These are phyloP conservation scores for Apis florea DNA, from an alignment of 1,140 invertebrate species.

Conservation along the genomic window DNA sequence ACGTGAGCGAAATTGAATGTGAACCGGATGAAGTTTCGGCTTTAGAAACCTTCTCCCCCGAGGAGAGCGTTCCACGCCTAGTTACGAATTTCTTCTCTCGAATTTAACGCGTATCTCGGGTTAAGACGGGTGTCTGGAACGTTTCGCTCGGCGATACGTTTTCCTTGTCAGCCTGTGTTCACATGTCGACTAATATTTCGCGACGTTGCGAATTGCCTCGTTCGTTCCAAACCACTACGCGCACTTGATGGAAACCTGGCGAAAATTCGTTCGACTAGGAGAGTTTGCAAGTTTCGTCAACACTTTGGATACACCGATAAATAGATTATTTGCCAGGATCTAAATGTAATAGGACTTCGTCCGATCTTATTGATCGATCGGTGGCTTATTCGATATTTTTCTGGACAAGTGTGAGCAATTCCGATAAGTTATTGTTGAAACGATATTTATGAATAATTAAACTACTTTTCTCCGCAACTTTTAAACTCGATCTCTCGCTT, in stretches of 20 bases:
- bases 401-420: too few relatives aligned
- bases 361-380: too few relatives aligned
- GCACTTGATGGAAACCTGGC: too few relatives aligned
- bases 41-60: background rate
- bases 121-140: background rate
- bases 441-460: too few relatives aligned
- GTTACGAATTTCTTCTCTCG: background rate
- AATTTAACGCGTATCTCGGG: background rate
- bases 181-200: background rate
- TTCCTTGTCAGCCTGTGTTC: background rate
- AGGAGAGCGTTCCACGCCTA: background rate
- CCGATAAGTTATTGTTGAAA: too few relatives aligned
- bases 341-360: too few relatives aligned
- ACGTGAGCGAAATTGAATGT: slow-evolving; percentile 23
- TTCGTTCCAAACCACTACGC: background rate
- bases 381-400: too few relatives aligned
- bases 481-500: too few relatives aligned
- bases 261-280: background rate
- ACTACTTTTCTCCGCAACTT: too few relatives aligned
- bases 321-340: too few relatives aligned
- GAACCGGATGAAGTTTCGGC: slow-evolving; percentile 24
- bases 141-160: background rate
- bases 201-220: background rate
- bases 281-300: background rate
- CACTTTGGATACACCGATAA: background rate